Percentiles rank a stretch among this genome's conserved stretches.
phyloP scores from a whole-genome alignment of 2,113 vertebrate species.

The Pomatorhinus ruficollis region DNA sequence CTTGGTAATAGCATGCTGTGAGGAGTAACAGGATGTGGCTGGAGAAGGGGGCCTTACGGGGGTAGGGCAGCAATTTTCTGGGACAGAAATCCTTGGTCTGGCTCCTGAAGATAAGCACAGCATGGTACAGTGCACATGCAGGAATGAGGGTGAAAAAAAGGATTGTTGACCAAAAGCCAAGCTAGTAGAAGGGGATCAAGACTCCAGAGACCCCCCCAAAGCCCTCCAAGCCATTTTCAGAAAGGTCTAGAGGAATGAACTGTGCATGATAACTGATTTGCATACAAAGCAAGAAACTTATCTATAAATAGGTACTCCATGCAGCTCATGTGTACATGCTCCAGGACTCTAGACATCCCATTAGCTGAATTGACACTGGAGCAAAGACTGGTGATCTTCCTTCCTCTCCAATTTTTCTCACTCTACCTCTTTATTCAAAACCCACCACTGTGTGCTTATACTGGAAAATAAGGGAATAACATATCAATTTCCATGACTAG shows the following conservation, averaged over 20 bases:
- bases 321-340: neutral
- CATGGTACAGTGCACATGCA: neutral
- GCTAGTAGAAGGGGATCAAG: neutral
- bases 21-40: neutral
- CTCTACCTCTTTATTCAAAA: neutral
- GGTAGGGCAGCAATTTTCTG: neutral
- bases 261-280: neutral
- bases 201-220: fast-evolving
- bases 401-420: neutral
- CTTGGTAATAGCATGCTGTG: neutral
- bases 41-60: fast-evolving
- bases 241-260: neutral
- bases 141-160: neutral
- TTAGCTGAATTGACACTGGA: fast-evolving
- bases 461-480: neutral
- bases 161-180: neutral
- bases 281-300: neutral
- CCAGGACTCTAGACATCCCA: neutral
- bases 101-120: neutral
- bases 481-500: neutral
- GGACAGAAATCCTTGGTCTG: neutral
- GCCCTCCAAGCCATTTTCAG: neutral
- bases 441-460: neutral
- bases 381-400: neutral
- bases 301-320: neutral